Percentiles rank a stretch among this genome's conserved stretches.
Conservation (phyloP, 1,140 invertebrate species). For the Drosophila arizonae region DNA sequence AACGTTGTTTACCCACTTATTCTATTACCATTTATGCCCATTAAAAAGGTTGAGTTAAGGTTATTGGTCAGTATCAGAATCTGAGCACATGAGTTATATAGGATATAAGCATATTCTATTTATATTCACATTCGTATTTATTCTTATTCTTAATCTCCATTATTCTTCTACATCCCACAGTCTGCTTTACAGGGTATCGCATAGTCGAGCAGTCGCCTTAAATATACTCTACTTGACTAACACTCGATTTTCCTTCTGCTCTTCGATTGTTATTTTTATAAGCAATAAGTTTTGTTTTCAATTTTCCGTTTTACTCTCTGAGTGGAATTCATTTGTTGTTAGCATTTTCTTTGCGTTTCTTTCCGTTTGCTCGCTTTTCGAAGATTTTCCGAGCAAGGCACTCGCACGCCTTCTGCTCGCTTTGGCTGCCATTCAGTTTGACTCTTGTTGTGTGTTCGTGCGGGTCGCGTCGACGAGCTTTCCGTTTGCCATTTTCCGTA, state of each 20-base stretch:
- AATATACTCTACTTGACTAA: too few relatives aligned
- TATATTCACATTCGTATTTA: too few relatives aligned
- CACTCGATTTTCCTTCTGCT: neutral
- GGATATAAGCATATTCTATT: too few relatives aligned
- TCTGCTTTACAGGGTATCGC: too few relatives aligned
- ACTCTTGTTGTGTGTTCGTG: conserved; percentile 70
- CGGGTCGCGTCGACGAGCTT: conserved; percentile 49
- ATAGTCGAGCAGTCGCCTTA: too few relatives aligned
- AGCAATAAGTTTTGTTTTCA: neutral
- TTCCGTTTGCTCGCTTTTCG: conserved; percentile 6
- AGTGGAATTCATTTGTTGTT: conserved; percentile 33
- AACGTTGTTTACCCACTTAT: too few relatives aligned
- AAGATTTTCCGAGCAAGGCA: conserved; percentile 51
- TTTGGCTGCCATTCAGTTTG: conserved; percentile 58
- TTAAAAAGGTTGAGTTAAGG: too few relatives aligned
- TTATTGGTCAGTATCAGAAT: too few relatives aligned
- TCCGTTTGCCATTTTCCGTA: conserved; percentile 38
- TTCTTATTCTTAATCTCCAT: too few relatives aligned
- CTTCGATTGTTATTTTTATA: neutral
- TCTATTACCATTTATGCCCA: too few relatives aligned
- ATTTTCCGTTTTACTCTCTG: conserved; percentile 42
- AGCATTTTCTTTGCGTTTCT: conserved; percentile 35
- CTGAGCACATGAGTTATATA: too few relatives aligned
- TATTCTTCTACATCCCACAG: too few relatives aligned
- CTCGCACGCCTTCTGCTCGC: conserved; percentile 18